Evolutionary conservation across 2,888 invertebrate species (phyloP).

Genomic region (Parochlus steinenii): DNA sequence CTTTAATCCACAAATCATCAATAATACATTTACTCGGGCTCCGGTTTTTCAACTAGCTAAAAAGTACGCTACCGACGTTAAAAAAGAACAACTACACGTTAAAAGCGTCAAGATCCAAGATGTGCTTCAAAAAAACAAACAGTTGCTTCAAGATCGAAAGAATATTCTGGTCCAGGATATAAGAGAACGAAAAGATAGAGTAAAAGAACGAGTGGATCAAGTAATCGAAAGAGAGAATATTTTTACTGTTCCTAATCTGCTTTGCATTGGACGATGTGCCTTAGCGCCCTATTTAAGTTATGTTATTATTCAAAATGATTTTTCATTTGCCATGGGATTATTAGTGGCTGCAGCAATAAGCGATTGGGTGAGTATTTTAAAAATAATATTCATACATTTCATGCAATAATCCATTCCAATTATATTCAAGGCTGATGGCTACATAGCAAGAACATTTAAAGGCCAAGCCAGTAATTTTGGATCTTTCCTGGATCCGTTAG

Average conservation of each 20-base stretch:
- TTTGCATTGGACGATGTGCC: constrained; percentile 71
- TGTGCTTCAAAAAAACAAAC: constrained; percentile 40
- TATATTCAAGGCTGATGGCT: constrained; percentile 68
- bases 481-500: constrained; percentile 90
- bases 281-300: constrained; percentile 81
- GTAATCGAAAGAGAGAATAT: constrained; percentile 58
- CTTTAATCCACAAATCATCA: too few species aligned
- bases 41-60: too few species aligned
- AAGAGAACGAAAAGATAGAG: constrained; percentile 51
- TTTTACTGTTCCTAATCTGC: constrained; percentile 81
- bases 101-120: constrained; percentile 32
- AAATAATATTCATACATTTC: neutral
- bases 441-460: constrained; percentile 84
- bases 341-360: constrained; percentile 77
- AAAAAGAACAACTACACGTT: constrained; percentile 22
- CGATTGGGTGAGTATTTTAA: constrained; percentile 55
- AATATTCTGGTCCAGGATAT: constrained; percentile 48
- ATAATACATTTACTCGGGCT: too few species aligned
- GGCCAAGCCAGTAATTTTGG: constrained; percentile 87
- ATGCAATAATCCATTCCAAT: constrained; percentile 8
- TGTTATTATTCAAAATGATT: constrained; percentile 68
- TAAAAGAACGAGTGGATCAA: constrained; percentile 59
- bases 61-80: constrained; percentile 10
- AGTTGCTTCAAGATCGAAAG: constrained; percentile 41
- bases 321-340: constrained; percentile 61